Conservation (phyloP, 2,113 vertebrate genomes). For the Ctenodactylus gundi region DNA sequence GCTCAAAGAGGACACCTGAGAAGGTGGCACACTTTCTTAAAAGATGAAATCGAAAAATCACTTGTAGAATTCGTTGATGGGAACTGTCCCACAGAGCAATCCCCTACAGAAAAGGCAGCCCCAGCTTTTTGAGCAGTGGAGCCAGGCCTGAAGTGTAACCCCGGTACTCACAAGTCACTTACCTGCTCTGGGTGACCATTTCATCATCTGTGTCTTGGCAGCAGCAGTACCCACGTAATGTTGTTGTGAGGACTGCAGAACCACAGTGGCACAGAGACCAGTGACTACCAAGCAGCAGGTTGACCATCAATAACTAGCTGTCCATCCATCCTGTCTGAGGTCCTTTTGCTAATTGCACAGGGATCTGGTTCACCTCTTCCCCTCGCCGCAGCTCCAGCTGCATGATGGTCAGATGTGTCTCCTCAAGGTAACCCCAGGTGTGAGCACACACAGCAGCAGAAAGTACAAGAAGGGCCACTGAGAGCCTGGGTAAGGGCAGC, state of each 20-base stretch:
- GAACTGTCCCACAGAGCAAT: background rate
- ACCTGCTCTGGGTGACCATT: background rate
- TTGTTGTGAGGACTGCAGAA: background rate
- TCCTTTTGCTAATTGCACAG: background rate
- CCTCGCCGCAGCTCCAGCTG: background rate
- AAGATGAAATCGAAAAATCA: background rate
- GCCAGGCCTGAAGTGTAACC: background rate
- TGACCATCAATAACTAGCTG: too few relatives aligned
- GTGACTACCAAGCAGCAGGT: background rate
- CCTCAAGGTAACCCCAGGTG: background rate
- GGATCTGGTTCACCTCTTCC: too few relatives aligned
- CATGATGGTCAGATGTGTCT: background rate
- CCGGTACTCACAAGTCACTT: background rate
- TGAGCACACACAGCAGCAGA: rapidly evolving
- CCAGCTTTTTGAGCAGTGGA: rapidly evolving
- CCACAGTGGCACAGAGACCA: too few relatives aligned
- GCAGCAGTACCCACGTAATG: background rate
- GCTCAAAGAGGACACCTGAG: background rate
- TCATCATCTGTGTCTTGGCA: background rate
- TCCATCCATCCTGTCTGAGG: background rate
- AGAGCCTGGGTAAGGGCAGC: rapidly evolving
- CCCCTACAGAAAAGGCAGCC: background rate
- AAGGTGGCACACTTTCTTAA: background rate
- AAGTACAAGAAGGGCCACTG: background rate
- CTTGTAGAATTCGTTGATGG: background rate